Evolutionary conservation across 2,797 vertebrate species (phyloP).

Genomic region (Hozukius guyotensis): DNA sequence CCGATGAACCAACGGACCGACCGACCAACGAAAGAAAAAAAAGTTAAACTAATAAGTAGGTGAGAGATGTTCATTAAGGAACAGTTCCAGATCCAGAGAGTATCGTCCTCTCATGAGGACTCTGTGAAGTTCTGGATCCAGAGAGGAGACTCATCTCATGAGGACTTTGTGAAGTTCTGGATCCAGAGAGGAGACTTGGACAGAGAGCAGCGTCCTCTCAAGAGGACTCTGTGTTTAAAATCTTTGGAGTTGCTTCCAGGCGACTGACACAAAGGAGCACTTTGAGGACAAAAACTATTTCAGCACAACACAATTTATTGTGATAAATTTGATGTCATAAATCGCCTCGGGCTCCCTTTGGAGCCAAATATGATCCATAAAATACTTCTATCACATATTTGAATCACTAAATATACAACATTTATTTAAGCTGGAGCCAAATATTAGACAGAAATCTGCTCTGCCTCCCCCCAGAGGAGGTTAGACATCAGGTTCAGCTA

Average conservation of each 20-base stretch:
- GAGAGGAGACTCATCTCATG: not conserved
- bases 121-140: not conserved
- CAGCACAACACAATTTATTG: conserved; percentile 8
- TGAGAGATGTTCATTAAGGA: not conserved
- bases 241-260: conserved; percentile 25
- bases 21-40: too few species aligned
- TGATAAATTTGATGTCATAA: conserved; percentile 21
- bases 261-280: conserved; percentile 2
- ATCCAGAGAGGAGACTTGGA: not conserved
- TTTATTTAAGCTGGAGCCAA: not conserved
- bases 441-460: not conserved
- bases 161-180: not conserved
- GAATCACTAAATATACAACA: not conserved
- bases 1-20: rapidly evolving
- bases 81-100: not conserved
- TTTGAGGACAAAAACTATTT: not conserved
- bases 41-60: not conserved
- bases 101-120: conserved; percentile 2
- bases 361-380: not conserved
- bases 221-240: conserved; percentile 23
- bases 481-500: not conserved
- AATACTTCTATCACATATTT: not conserved
- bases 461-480: not conserved
- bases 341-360: not conserved
- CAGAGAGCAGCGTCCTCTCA: not conserved